Evolutionary conservation across 2,797 vertebrate genomes (phyloP), one percentile per base, ranked within the genome.

Genomic region (Sternarchorhynchus goeldii): DNA sequence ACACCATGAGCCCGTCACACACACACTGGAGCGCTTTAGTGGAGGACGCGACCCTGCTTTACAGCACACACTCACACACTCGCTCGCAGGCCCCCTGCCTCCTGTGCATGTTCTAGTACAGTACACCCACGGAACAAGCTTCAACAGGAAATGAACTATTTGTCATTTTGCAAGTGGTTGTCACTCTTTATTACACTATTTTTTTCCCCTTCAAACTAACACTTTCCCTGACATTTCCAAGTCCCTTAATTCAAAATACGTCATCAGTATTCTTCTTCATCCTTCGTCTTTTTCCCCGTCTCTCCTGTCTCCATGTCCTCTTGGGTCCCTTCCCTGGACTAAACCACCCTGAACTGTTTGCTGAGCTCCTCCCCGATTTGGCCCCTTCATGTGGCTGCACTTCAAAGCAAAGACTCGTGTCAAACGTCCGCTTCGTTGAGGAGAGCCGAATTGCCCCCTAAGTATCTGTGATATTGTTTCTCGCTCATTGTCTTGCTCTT

Each of bases 381-480:
- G 88, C 82, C 25, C 0, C 82, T 85, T 91, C 89, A 92, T 90
- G 91, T 83, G 86, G 86, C 77, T 81, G 78, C 85, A 87, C 90
- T 90, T 93, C 91, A 93, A 93, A 93, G 86, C 71, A 18, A 70
- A 71, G 82, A 83, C 71, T 81, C 57, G 83, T 88, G 91, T 93
- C 90, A 92, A 93, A 92, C 83, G 36, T 17, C 31, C 60, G 63
- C 57, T 59, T 71, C 34, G 50, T 59, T 29, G 55, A 67, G 55
- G 63, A 57, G 29, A 72, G 55, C 29, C 25, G 65, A 34, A 36
- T 56, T 14, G 34, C 31, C 31, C 58, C 39, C 8, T 72, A 75
- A 81, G 50, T 71, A 58, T 66, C 74, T 80, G 77, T 83, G 79
- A 83, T 77, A 66, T 75, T 88, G 69, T 71, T 73, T 76, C 55